Evolutionary conservation across 2,888 invertebrate genomes (phyloP), one percentile per base, ranked within the genome.

Genomic region (Dryadula phaetusa): DNA sequence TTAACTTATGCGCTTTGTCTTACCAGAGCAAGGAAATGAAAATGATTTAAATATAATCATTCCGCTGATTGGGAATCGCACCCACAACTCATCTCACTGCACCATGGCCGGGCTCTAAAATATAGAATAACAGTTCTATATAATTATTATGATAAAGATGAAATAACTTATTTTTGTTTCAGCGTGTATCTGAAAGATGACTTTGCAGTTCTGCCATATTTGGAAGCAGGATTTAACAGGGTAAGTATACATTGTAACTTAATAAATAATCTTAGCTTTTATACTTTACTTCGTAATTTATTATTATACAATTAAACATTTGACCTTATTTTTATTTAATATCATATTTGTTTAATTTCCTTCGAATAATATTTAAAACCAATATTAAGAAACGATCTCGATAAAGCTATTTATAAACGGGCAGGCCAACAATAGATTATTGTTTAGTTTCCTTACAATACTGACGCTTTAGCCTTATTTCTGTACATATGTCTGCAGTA

Each of bases 201-300:
- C 83, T 94, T 96, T 73, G 95, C 94, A 46, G 94, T 97, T 71
- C 93, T 96, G 79, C 95, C 96, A 75, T 94, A 96, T 77, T 91
- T 98, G 79, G 96, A 97, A 83, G 95, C 96, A 78, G 98, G 98
- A 79, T 98, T 96, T 88, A 97, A 96, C 91, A 95, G 97, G 94
- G 98, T 98, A 93, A 95, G 95, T n/a, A n/a, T n/a, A n/a, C 90
- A 52, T 56, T 32, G 16, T 32, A 0, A 52, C 10, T 12, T 52
- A 10, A 16, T 52, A 52, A 32, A 32, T 18, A 32, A 10, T 12
- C 16, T 16, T 6, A 49, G 4, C n/a, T 28, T 52, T 28, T 16
- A 3, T 25, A n/a, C n/a, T 49, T 49, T 8, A 49, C 3, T 1
- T 28, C 20, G 22, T 47, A 3, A 16, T 40, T 40, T 40, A 3